Evolutionary conservation across 2,888 invertebrate species (phyloP), one percentile per base, ranked within the genome.

Genomic region (Bhutanitis thaidina): DNA sequence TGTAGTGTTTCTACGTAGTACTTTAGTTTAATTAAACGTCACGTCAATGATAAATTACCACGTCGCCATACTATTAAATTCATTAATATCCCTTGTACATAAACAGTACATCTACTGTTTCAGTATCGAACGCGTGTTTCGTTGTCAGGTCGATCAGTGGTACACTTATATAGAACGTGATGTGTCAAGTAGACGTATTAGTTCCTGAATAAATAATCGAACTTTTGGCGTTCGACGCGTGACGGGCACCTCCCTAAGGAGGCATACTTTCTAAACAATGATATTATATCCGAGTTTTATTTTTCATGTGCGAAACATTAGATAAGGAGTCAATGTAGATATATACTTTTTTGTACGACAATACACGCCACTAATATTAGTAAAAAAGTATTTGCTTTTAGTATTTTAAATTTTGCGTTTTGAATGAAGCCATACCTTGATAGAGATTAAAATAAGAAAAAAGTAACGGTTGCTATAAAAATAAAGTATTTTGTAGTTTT

Each of bases 131-230:
- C 35, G 44, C 45, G 40, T 40, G 45, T 45, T 20, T 20, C 40
- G 27, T 8, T 36, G 40, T 43, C 40, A 45, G 36, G 44, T 45
- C 51, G 29, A 45, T 40, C 45, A 29, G 29, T n/a, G 30, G 16
- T 1, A 35, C 36, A 39, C 40, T 56, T 56, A 60, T 12, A 54
- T 58, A 58, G 52, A 56, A 62, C 64, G 62, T 65, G 66, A 63
- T 61, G 59, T 66, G 64, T 67, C 67, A 65, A 65, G 62, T 65
- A 56, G 59, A 53, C 56, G 57, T 61, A 61, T 63, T 61, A 60
- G 63, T 63, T 62, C 58, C 56, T 69, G 67, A 69, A 69, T 69
- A 65, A 69, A 64, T 67, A 64, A 69, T 64, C 55, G 55, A 53
- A 57, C 53, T 59, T 55, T 54, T 51, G 45, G 53, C 60, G 56